A percentile compares a stretch with the other conserved stretches of the same genome.
Evolutionary conservation across 2,888 invertebrate species (phyloP).

Genomic region (Stramonita haemastoma): DNA sequence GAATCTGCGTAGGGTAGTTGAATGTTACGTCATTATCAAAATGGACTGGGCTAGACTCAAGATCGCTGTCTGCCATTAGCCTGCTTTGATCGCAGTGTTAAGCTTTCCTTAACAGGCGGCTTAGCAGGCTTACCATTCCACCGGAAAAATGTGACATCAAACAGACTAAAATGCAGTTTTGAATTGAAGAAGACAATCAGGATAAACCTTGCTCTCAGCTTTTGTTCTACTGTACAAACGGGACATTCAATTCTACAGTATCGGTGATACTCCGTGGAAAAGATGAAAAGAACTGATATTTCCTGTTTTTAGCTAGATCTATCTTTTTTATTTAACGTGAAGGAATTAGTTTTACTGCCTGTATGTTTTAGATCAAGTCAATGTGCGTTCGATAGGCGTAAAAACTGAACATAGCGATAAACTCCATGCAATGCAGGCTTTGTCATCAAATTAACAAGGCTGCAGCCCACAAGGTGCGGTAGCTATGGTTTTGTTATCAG

Average conservation of each 20-base stretch:
- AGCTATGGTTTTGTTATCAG: too few relatives aligned
- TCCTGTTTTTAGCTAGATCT: background rate
- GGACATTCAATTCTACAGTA: background rate
- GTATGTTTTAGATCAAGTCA: too few relatives aligned
- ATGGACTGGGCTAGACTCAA: background rate
- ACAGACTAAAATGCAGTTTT: background rate
- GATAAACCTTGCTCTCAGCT: background rate
- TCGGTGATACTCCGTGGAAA: background rate
- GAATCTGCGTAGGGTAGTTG: too few relatives aligned
- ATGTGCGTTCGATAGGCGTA: too few relatives aligned
- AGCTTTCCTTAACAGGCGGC: constrained; percentile 18
- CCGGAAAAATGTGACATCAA: background rate
- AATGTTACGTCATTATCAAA: background rate
- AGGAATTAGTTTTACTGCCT: background rate
- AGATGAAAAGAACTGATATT: background rate
- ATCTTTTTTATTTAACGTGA: background rate
- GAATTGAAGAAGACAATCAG: background rate
- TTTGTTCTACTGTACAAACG: background rate
- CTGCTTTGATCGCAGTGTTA: constrained; percentile 15
- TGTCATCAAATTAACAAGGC: too few relatives aligned
- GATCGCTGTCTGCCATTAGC: background rate
- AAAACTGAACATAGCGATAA: too few relatives aligned
- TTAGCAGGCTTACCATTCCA: background rate
- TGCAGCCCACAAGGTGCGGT: too few relatives aligned
- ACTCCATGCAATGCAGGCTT: too few relatives aligned